A percentile compares a stretch with the other conserved stretches of the same genome.
phyloP scores from a whole-genome alignment of 2,113 vertebrate genomes.

The Cricetomys ansorgei region DNA sequence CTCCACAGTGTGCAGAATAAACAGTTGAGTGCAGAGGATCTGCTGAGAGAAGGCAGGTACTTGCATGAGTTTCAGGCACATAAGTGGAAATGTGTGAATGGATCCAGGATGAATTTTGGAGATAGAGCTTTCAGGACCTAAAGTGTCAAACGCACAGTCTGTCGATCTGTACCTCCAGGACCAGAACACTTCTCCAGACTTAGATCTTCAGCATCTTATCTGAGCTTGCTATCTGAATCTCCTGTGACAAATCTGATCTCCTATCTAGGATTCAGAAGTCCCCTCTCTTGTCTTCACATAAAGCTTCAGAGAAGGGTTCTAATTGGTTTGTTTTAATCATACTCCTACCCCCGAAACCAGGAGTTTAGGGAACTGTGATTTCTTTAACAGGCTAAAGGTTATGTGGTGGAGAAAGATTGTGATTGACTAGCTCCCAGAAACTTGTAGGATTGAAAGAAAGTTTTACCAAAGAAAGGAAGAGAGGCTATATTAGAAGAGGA shows the following conservation, averaged over 20 bases:
- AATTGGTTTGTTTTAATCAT: neutral
- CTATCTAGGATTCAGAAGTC: neutral
- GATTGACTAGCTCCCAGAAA: neutral
- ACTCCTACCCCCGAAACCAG: neutral
- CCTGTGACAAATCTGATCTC: neutral
- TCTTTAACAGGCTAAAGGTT: neutral
- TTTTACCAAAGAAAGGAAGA: neutral
- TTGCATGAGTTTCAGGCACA: no score
- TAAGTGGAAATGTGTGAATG: neutral
- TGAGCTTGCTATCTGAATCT: neutral
- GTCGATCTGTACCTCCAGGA: neutral
- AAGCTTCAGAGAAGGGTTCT: neutral
- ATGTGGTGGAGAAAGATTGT: neutral
- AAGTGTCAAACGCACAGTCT: neutral
- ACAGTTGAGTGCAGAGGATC: accelerated
- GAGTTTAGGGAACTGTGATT: neutral
- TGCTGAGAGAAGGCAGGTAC: neutral
- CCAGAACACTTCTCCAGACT: neutral
- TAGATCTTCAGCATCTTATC: neutral
- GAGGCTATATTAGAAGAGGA: neutral
- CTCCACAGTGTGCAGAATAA: neutral
- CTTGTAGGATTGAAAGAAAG: neutral
- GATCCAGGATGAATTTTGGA: neutral
- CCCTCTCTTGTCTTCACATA: neutral
- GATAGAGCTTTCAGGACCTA: neutral